These are phyloP conservation scores for Scaptodrosophila lebanonensis DNA, from an alignment of 1,140 invertebrate species.

Conservation along the genomic window DNA sequence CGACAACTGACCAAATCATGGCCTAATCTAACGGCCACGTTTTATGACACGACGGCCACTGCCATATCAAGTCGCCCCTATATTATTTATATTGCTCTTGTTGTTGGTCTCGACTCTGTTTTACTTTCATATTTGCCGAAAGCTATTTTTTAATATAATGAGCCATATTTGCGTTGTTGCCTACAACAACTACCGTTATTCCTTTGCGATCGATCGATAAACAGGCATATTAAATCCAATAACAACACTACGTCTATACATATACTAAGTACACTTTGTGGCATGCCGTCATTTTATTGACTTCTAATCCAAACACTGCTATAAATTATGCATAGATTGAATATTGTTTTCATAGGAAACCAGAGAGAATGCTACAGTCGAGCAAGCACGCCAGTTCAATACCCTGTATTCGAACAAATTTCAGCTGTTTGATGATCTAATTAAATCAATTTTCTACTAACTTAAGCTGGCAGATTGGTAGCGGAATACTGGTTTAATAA, in stretches of 20 bases:
- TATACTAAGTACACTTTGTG: slow-evolving; percentile 8
- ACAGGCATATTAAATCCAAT: slow-evolving; percentile 37
- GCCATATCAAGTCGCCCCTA: slow-evolving; percentile 49
- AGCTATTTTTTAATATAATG: slow-evolving; percentile 58
- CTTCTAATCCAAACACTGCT: slow-evolving; percentile 17
- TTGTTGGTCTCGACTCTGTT: slow-evolving; percentile 20
- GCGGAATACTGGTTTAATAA: too few species aligned
- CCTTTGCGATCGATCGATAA: not conserved
- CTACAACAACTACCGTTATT: slow-evolving; percentile 20
- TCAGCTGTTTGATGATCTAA: too few species aligned
- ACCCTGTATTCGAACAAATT: too few species aligned
- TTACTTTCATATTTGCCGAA: slow-evolving; percentile 72
- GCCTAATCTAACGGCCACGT: slow-evolving; percentile 61
- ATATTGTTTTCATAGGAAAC: not conserved
- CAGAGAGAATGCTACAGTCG: not conserved
- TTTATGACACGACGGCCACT: slow-evolving; percentile 63
- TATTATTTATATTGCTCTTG: slow-evolving; percentile 59
- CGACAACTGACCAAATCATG: slow-evolving; percentile 58
- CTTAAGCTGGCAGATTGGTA: too few species aligned
- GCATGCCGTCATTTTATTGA: not conserved
- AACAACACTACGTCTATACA: slow-evolving; percentile 2
- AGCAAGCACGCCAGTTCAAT: not conserved
- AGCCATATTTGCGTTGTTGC: slow-evolving; percentile 28
- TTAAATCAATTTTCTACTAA: too few species aligned
- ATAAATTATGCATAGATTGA: slow-evolving; percentile 36